Percentiles rank a stretch among this genome's conserved stretches.
These are phyloP conservation scores for Podilymbus podiceps DNA, from an alignment of 2,113 vertebrate species.

Conservation along the genomic window DNA sequence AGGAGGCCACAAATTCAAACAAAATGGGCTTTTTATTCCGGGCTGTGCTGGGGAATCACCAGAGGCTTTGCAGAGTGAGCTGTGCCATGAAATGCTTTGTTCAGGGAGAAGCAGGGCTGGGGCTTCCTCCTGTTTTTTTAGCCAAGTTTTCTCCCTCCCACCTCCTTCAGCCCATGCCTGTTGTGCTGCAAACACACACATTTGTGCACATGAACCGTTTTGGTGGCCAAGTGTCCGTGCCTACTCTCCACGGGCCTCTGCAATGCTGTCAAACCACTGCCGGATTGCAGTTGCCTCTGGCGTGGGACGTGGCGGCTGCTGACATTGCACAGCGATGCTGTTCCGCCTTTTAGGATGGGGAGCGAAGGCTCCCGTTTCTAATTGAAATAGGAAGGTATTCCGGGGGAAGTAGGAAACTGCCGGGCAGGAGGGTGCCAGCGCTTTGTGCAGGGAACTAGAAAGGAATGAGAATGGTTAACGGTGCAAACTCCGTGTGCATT, in stretches of 20 bases:
- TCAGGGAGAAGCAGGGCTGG: not conserved
- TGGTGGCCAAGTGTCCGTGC: not conserved
- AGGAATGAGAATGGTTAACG: conserved; percentile 2
- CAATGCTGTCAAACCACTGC: not conserved
- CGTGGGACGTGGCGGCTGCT: not conserved
- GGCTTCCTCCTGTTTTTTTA: not conserved
- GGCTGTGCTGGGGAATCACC: not conserved
- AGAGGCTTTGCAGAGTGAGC: not conserved
- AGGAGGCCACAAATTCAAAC: not conserved
- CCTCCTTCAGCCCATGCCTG: not conserved
- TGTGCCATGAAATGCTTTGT: not conserved
- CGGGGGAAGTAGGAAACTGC: not conserved
- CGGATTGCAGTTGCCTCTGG: not conserved
- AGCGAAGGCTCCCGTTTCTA: not conserved
- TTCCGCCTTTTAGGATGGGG: not conserved
- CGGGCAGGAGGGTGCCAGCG: not conserved
- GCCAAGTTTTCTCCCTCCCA: not conserved
- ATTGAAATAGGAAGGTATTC: not conserved
- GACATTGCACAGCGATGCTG: accelerated
- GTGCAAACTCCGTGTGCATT: not conserved
- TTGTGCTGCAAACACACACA: not conserved
- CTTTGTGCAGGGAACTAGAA: not conserved
- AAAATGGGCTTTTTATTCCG: not conserved
- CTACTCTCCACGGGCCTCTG: not conserved
- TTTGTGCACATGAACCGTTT: not conserved